Evolutionary conservation across 2,888 invertebrate genomes (phyloP), one percentile per base, ranked within the genome.

Genomic region (Erpobdella octoculata): DNA sequence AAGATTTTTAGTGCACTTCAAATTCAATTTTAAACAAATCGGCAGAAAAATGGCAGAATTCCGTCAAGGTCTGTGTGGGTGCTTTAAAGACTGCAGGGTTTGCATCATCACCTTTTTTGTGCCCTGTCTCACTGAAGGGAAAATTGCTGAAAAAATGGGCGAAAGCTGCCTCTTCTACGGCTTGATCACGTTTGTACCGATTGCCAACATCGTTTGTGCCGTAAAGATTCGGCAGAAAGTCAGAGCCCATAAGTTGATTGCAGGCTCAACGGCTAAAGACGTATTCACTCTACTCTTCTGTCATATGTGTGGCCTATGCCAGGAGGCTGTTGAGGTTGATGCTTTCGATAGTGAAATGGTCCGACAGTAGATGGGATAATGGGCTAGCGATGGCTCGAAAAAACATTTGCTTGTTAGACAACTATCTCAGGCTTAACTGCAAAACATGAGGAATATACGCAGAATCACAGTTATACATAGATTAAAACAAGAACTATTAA

Each of bases 71-170:
- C 12, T 64, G 31, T 64, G 18, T 36, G 64, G 64, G 12, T 64
- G 64, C 21, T 64, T 64, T 21, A 36, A 31, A 15, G 36, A 64
- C 35, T 64, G 64, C 21, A 21, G 33, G 9, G 64, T 64, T 12
- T 64, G 64, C 64, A 21, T 64, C 9, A 28, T 81, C 69, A 78
- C 80, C n/a, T 81, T 78, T 74, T 75, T 80, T 31, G 74, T 78
- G 18, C 81, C 81, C 6, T 81, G 81, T 71, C 80, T 80, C 76
- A 78, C 78, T 64, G 79, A 79, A 61, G 81, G 81, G 6, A 80
- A 80, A 74, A 80, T 79, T 74, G 80, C 80, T 1, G 64, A 64
- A 36, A 46, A 46, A 46, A 46, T 46, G 46, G n/a, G 46, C 18
- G 15, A 46, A 46, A 46, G 46, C 18, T 18, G 46, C 46, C 18